Conservation (phyloP, 2,113 vertebrate genomes). For the Halcyon malimbica region DNA sequence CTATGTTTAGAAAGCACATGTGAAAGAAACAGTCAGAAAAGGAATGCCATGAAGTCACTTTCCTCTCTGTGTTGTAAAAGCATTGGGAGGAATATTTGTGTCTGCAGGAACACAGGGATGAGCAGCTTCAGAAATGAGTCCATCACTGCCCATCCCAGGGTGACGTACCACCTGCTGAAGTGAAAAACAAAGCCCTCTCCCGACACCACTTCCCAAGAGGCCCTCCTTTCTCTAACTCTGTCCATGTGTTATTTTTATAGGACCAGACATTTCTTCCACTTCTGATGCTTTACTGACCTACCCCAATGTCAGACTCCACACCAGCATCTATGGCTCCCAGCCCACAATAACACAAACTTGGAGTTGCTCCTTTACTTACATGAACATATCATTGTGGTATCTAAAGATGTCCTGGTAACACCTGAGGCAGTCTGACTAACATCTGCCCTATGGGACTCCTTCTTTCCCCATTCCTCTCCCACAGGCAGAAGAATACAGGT, state of each 20-base stretch:
- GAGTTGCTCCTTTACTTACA: neutral
- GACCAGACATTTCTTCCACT: neutral
- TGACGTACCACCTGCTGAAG: neutral
- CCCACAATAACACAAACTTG: accelerated
- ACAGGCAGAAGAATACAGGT: neutral
- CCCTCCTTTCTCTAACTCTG: neutral
- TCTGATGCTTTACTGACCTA: neutral
- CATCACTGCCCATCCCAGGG: neutral
- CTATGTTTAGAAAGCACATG: conserved; percentile 72
- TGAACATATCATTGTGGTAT: accelerated
- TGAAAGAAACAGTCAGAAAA: conserved; percentile 69
- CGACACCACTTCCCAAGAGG: neutral
- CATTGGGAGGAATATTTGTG: conserved; percentile 29
- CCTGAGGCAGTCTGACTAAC: neutral
- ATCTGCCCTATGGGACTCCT: neutral
- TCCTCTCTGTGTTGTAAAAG: conserved; percentile 43
- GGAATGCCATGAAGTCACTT: conserved; percentile 69
- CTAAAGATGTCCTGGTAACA: neutral
- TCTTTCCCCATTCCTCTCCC: neutral
- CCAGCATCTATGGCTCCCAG: neutral
- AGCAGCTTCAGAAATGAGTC: neutral
- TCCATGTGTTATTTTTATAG: neutral
- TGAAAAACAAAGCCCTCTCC: neutral
- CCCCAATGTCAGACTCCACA: neutral
- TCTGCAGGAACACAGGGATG: neutral